These are phyloP conservation scores for Phrixothrix hirtus DNA, from an alignment of 2,888 invertebrate genomes.

Conservation along the genomic window DNA sequence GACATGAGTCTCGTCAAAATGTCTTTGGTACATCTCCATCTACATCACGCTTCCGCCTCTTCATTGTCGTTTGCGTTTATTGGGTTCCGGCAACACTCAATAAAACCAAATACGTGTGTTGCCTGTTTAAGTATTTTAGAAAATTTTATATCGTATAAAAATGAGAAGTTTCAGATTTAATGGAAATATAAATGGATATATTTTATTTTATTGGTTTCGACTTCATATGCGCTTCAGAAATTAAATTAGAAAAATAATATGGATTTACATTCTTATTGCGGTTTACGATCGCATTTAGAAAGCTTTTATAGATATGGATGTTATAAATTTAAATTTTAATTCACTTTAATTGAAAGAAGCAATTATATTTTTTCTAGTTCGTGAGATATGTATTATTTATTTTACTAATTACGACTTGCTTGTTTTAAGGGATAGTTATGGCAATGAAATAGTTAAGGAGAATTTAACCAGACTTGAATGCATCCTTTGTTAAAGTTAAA, in stretches of 20 bases:
- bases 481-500: too few relatives aligned
- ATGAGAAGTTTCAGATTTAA: slow-evolving; percentile 10
- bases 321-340: neutral
- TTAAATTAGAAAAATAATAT: neutral
- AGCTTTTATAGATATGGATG: neutral
- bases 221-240: neutral
- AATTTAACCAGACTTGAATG: too few relatives aligned
- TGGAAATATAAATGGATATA: slow-evolving; percentile 8
- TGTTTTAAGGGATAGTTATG: too few relatives aligned
- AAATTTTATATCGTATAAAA: slow-evolving; percentile 9
- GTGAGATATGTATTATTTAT: too few relatives aligned
- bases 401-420: too few relatives aligned
- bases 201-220: neutral
- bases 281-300: neutral
- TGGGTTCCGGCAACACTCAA: slow-evolving; percentile 45
- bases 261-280: neutral
- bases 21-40: slow-evolving; percentile 39
- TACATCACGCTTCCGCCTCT: slow-evolving; percentile 42
- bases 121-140: slow-evolving; percentile 9
- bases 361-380: neutral
- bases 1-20: slow-evolving; percentile 12
- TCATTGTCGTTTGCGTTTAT: slow-evolving; percentile 44
- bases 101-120: slow-evolving; percentile 44
- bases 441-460: too few relatives aligned
- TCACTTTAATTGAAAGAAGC: neutral